A percentile compares a stretch with the other conserved stretches of the same genome.
These are phyloP conservation scores for Melanophora roralis DNA, from an alignment of 2,888 invertebrate genomes.

Conservation along the genomic window DNA sequence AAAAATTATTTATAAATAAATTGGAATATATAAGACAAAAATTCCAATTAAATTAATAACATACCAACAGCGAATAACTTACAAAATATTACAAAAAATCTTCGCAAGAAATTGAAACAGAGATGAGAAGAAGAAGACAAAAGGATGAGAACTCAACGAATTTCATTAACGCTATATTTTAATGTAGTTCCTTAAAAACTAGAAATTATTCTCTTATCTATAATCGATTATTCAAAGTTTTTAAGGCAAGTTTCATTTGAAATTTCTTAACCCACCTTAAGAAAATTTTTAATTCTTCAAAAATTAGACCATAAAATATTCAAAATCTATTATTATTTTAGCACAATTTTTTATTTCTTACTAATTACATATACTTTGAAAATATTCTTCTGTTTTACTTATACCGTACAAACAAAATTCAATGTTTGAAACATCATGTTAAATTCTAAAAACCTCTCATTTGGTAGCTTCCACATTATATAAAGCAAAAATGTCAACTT, in stretches of 20 bases:
- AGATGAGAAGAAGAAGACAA: background rate
- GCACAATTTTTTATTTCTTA: too few species aligned
- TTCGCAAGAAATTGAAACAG: background rate
- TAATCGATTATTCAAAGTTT: too few species aligned
- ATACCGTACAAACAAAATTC: too few species aligned
- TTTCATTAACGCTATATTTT: background rate
- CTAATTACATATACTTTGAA: too few species aligned
- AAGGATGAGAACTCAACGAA: background rate
- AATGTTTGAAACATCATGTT: background rate
- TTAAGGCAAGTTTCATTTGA: too few species aligned
- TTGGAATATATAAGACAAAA: constrained; percentile 54
- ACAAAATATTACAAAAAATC: constrained; percentile 48
- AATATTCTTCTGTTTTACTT: too few species aligned
- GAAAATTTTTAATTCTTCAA: too few species aligned
- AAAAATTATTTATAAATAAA: constrained; percentile 30
- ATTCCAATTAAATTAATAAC: constrained; percentile 60
- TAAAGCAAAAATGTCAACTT: constrained; percentile 41
- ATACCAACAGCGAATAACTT: constrained; percentile 44
- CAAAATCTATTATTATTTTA: too few species aligned
- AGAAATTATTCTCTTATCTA: too few species aligned
- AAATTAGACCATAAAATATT: too few species aligned
- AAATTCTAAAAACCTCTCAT: background rate
- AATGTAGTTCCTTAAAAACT: too few species aligned
- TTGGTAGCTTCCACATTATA: background rate
- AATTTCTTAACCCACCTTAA: too few species aligned